Conservation (phyloP, 2,888 invertebrate genomes). For the Ophion ellenae region DNA sequence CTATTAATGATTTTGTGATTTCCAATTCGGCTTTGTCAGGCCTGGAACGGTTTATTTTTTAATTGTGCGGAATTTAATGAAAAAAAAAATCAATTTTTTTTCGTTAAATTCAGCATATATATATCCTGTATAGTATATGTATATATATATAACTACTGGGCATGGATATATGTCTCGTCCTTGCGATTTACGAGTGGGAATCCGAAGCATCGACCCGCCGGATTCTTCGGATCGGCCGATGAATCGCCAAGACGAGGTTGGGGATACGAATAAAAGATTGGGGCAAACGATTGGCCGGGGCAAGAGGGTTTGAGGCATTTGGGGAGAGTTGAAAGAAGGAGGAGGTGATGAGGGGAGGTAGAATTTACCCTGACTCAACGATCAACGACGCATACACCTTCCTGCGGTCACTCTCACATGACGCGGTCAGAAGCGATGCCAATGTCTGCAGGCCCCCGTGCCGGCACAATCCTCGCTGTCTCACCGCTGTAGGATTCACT, state of each 20-base stretch:
- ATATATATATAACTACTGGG: constrained; percentile 46
- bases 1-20: no score
- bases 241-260: constrained; percentile 28
- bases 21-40: no score
- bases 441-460: constrained; percentile 69
- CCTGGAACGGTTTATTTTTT: no score
- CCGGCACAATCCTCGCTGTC: constrained; percentile 76
- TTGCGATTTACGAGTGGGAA: constrained; percentile 38
- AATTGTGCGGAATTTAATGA: no score
- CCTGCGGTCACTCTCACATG: constrained; percentile 40
- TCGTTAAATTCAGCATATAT: no score
- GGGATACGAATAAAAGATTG: constrained; percentile 50
- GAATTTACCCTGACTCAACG: constrained; percentile 52
- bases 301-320: constrained; percentile 49
- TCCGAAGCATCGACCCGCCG: constrained; percentile 34
- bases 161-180: constrained; percentile 30
- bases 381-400: constrained; percentile 46
- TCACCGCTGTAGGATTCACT: constrained; percentile 70
- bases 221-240: constrained; percentile 27
- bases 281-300: constrained; percentile 62
- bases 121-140: no score
- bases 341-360: constrained; percentile 61
- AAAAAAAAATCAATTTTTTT: no score
- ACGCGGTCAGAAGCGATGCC: constrained; percentile 66
- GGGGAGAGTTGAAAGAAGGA: no score